These are phyloP conservation scores for Enteromius thamalakanensis DNA, from an alignment of 2,797 vertebrate genomes.

Conservation along the genomic window DNA sequence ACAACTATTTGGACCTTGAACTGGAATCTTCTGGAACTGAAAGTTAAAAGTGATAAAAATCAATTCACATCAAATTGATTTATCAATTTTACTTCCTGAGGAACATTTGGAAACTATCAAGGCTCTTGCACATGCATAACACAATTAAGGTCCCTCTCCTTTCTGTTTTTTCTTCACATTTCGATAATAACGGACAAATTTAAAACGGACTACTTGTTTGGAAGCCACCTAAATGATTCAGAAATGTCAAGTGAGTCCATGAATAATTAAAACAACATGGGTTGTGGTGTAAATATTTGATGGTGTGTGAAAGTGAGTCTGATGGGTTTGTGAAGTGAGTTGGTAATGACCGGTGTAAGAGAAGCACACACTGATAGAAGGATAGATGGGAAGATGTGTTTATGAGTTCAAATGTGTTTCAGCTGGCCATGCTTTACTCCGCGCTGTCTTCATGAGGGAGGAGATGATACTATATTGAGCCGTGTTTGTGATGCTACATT, in stretches of 20 bases:
- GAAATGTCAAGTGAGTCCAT: conserved; percentile 74
- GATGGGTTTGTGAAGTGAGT: conserved; percentile 35
- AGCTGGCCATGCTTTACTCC: not conserved
- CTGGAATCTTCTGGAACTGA: conserved; percentile 25
- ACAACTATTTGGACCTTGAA: conserved; percentile 7
- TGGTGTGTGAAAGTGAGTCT: conserved; percentile 75
- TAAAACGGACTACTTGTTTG: conserved; percentile 29
- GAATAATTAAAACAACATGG: conserved; percentile 75
- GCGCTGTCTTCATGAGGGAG: not conserved
- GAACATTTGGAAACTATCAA: conserved; percentile 55
- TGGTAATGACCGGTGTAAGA: conserved; percentile 19
- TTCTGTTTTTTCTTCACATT: not conserved
- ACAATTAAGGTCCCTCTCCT: conserved; percentile 18
- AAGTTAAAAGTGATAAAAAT: conserved; percentile 33
- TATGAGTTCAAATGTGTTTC: not conserved
- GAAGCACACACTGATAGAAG: not conserved
- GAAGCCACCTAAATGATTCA: conserved; percentile 67
- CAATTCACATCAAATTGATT: conserved; percentile 47
- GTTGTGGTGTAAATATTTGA: conserved; percentile 75
- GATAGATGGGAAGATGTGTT: not conserved
- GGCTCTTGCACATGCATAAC: conserved; percentile 44
- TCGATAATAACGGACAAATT: conserved; percentile 10
- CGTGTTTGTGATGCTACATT: conserved; percentile 40
- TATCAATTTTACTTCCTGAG: conserved; percentile 50
- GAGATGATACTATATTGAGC: conserved; percentile 3